Conservation (phyloP, 2,113 vertebrate genomes). For the Isichthys henryi region DNA sequence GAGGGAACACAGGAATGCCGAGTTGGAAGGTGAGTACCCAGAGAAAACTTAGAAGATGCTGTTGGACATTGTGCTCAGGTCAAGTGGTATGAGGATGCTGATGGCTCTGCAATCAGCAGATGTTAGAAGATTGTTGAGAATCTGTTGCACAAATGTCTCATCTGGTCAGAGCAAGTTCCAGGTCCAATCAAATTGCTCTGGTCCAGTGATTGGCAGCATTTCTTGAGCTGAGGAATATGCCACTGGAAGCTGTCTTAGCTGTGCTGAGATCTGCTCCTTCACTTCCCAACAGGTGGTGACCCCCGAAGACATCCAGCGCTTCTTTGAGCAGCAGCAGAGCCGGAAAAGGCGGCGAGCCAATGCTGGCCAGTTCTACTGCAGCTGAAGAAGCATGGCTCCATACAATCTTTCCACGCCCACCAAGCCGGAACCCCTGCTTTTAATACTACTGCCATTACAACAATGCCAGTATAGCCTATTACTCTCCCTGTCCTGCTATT, state of each 20-base stretch:
- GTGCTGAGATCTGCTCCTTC: not conserved
- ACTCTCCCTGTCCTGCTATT: not conserved
- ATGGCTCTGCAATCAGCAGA: not conserved
- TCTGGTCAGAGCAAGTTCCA: not conserved
- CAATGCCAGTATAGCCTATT: not conserved
- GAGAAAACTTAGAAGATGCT: not conserved
- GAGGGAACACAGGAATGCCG: not conserved
- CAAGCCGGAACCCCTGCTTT: not conserved
- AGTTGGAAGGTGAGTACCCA: not conserved
- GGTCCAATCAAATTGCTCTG: not conserved
- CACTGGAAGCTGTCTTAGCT: not conserved
- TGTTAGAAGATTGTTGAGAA: not conserved
- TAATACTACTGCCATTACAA: not conserved
- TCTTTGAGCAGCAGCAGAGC: conserved; percentile 82
- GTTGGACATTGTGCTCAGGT: not conserved
- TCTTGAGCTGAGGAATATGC: not conserved
- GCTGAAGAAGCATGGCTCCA: conserved; percentile 7
- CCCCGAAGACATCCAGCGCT: conserved; percentile 77
- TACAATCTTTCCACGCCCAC: not conserved
- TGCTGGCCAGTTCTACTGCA: conserved; percentile 38
- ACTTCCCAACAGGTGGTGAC: conserved; percentile 68
- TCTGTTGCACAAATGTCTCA: not conserved
- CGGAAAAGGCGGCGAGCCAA: conserved; percentile 66
- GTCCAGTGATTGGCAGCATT: not conserved
- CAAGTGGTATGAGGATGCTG: not conserved